A percentile compares a stretch with the other conserved stretches of the same genome.
Evolutionary conservation across 2,113 vertebrate species (phyloP).

Genomic region (Scolopax mira): DNA sequence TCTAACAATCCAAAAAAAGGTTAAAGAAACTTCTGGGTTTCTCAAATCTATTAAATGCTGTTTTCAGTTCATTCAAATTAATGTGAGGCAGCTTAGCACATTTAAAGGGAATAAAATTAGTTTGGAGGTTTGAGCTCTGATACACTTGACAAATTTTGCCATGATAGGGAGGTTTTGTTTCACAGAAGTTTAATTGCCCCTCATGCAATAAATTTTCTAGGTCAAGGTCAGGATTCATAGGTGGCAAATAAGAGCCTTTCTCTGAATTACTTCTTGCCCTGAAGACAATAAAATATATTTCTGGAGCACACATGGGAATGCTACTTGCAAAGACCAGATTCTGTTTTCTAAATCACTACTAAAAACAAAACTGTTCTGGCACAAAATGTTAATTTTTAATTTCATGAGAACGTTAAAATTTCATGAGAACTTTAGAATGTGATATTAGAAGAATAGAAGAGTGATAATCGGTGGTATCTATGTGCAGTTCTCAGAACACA

Average conservation of each 20-base stretch:
- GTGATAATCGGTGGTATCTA: neutral
- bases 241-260: neutral
- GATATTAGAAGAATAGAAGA: neutral
- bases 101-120: conserved; percentile 3
- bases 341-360: neutral
- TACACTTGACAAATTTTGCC: conserved; percentile 13
- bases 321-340: neutral
- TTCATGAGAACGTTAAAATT: conserved; percentile 1
- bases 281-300: neutral
- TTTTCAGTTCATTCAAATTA: conserved; percentile 2
- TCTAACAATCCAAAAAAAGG: neutral
- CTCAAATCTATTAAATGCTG: neutral
- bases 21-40: neutral
- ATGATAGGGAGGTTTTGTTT: neutral
- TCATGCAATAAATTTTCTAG: neutral
- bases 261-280: conserved; percentile 17
- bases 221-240: conserved; percentile 5
- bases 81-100: neutral
- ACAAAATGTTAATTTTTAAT: neutral
- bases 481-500: neutral
- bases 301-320: neutral
- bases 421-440: neutral
- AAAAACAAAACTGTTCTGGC: neutral
- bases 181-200: conserved; percentile 35
- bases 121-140: neutral